Percentiles rank a stretch among this genome's conserved stretches.
Conservation (phyloP, 2,113 vertebrate genomes). For the Pterocles burchelli region DNA sequence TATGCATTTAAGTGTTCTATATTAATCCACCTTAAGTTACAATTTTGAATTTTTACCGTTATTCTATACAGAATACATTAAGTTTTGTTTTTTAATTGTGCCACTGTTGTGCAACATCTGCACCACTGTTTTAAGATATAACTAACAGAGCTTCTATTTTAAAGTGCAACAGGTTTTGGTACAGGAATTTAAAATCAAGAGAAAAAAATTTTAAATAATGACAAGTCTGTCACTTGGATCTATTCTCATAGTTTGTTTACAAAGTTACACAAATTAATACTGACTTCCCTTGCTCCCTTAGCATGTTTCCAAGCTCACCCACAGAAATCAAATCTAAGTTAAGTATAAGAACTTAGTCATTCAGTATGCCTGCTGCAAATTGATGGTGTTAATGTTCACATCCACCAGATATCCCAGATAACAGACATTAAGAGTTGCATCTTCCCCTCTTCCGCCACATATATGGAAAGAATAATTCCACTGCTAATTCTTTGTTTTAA, state of each 20-base stretch:
- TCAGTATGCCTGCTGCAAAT: background rate
- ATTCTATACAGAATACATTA: background rate
- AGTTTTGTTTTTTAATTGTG: background rate
- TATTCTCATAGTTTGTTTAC: background rate
- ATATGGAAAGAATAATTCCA: background rate
- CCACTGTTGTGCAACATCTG: background rate
- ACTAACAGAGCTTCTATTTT: background rate
- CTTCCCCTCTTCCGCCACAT: background rate
- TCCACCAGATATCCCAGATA: background rate
- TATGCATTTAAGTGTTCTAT: background rate
- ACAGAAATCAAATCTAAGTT: background rate
- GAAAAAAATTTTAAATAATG: background rate
- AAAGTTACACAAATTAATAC: background rate
- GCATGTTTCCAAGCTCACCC: background rate
- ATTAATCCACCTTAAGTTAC: background rate
- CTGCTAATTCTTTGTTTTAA: background rate
- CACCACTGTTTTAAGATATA: background rate
- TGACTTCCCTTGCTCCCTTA: background rate
- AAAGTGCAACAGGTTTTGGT: conserved; percentile 12
- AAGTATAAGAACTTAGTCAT: background rate
- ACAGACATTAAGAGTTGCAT: background rate
- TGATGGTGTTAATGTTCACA: background rate
- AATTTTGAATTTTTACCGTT: background rate
- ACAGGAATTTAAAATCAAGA: background rate
- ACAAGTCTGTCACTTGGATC: background rate